These are phyloP conservation scores for Perithous albicinctus DNA, from an alignment of 2,888 invertebrate genomes.

Conservation along the genomic window DNA sequence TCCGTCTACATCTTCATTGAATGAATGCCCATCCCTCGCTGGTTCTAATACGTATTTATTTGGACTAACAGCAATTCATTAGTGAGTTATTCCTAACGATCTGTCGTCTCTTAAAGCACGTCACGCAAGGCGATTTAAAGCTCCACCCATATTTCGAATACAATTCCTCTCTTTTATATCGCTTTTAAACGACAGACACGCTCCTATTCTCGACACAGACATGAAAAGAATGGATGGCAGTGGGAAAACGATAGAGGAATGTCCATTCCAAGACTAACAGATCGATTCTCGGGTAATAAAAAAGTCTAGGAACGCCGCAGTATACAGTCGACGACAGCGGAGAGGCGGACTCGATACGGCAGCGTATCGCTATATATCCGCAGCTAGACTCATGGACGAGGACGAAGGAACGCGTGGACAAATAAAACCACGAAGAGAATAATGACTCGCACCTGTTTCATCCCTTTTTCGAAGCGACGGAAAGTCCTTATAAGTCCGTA, in stretches of 20 bases:
- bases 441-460: slow-evolving; percentile 71
- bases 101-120: background rate
- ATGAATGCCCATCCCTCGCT: background rate
- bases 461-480: slow-evolving; percentile 53
- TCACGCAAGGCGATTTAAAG: background rate
- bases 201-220: slow-evolving; percentile 25
- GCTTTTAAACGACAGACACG: background rate
- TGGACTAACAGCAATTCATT: background rate
- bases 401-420: slow-evolving; percentile 48
- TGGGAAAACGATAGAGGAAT: slow-evolving; percentile 40
- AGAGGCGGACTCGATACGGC: slow-evolving; percentile 46
- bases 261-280: slow-evolving; percentile 41
- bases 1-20: too few relatives aligned
- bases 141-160: background rate
- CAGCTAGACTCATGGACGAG: slow-evolving; percentile 36
- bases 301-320: slow-evolving; percentile 14
- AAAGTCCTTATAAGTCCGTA: slow-evolving; percentile 66
- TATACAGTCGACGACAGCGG: slow-evolving; percentile 25
- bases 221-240: slow-evolving; percentile 18
- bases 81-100: too few relatives aligned
- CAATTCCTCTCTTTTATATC: background rate
- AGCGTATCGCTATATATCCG: background rate
- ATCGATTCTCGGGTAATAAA: slow-evolving; percentile 40
- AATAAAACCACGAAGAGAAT: slow-evolving; percentile 62
- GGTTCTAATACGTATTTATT: background rate